Conservation (phyloP, 2,797 vertebrate genomes). For the Muscicapa striata region DNA sequence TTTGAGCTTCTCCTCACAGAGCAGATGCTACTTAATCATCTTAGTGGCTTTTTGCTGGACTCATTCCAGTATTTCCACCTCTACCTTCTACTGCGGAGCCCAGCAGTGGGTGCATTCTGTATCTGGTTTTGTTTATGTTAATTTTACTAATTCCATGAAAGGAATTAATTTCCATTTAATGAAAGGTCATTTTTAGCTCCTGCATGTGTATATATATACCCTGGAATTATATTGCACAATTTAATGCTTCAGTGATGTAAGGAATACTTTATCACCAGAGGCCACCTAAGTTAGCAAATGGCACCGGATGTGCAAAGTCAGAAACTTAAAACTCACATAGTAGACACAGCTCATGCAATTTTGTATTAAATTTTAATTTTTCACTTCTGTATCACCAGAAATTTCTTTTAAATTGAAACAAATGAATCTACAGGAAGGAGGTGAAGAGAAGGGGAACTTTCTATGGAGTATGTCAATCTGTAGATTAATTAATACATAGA, state of each 20-base stretch:
- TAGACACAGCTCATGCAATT: not conserved
- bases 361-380: not conserved
- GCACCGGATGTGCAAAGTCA: not conserved
- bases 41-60: not conserved
- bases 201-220: not conserved
- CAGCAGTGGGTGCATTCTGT: not conserved
- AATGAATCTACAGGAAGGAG: conserved; percentile 17
- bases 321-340: not conserved
- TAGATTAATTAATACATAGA: conserved; percentile 76
- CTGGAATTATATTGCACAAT: not conserved
- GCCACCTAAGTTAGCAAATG: not conserved
- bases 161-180: not conserved
- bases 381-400: not conserved
- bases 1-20: not conserved
- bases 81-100: not conserved
- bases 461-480: conserved; percentile 53
- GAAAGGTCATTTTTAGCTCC: not conserved
- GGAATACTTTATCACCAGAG: not conserved
- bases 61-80: not conserved
- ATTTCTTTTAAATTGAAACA: conserved; percentile 7
- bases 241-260: not conserved
- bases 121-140: not conserved
- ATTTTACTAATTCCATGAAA: not conserved
- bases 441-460: conserved; percentile 1
- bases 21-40: conserved; percentile 13